Percentiles rank a stretch among this genome's conserved stretches.
phyloP scores from a whole-genome alignment of 2,113 vertebrate species.

The Oncorhynchus clarkii region DNA sequence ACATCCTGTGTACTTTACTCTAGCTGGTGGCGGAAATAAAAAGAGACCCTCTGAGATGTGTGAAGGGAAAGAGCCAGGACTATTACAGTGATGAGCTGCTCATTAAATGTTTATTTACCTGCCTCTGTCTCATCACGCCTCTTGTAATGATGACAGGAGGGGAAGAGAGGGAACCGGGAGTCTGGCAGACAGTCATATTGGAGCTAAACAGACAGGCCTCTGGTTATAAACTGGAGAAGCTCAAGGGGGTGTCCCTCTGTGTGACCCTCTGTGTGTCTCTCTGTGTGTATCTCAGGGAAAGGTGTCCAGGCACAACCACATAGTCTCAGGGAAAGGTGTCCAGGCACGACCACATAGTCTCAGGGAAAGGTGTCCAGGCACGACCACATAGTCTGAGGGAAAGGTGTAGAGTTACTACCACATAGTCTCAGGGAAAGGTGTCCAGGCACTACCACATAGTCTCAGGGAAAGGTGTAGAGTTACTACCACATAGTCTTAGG shows the following conservation, averaged over 20 bases:
- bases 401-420: fast-evolving
- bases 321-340: too few relatives aligned
- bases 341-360: too few relatives aligned
- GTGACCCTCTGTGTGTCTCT: too few relatives aligned
- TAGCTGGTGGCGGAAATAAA: neutral
- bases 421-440: too few relatives aligned
- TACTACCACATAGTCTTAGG: too few relatives aligned
- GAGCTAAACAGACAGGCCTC: neutral
- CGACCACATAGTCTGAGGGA: too few relatives aligned
- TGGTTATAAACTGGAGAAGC: neutral
- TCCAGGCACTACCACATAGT: too few relatives aligned
- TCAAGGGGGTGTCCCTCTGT: neutral
- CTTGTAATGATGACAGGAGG: slow-evolving; percentile 10
- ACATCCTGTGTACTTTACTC: neutral
- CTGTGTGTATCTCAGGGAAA: too few relatives aligned
- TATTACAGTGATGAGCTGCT: slow-evolving; percentile 8
- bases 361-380: too few relatives aligned
- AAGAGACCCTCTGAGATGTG: neutral
- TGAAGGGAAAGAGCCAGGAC: neutral
- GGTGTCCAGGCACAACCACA: too few relatives aligned
- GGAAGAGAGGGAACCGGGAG: neutral
- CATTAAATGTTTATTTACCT: slow-evolving; percentile 38
- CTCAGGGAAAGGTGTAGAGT: fast-evolving
- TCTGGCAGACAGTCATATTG: neutral
- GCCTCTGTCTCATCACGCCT: slow-evolving; percentile 20